Conservation (phyloP, 2,888 invertebrate genomes). For the Digitonthophagus gazella region DNA sequence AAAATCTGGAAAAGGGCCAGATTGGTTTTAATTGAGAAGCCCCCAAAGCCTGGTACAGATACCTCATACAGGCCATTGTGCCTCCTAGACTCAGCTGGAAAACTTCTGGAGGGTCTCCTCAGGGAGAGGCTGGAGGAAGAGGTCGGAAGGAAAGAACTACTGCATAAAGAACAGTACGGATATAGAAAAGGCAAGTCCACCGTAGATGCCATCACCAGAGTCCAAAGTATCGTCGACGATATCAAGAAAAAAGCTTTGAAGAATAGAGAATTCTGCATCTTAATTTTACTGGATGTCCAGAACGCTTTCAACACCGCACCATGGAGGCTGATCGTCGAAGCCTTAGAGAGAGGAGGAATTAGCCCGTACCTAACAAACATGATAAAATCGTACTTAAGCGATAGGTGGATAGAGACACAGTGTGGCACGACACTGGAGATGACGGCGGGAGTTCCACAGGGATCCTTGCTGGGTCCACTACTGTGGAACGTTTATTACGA, state of each 20-base stretch:
- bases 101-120: background rate
- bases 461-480: background rate
- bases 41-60: background rate
- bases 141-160: background rate
- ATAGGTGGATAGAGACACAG: no score
- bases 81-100: no score
- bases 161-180: background rate
- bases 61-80: constrained; percentile 19
- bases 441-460: no score
- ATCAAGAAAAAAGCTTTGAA: background rate
- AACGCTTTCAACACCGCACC: background rate
- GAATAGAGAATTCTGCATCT: background rate
- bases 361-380: background rate
- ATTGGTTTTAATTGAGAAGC: background rate
- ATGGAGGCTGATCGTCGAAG: background rate
- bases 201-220: background rate
- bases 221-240: background rate
- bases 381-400: background rate
- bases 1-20: background rate
- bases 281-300: background rate
- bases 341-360: background rate
- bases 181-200: background rate
- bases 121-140: background rate
- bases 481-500: constrained; percentile 1
- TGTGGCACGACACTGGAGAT: no score